Base-by-base conservation (phyloP, 2,113 vertebrate species). In the Dicaeum eximium region DNA sequence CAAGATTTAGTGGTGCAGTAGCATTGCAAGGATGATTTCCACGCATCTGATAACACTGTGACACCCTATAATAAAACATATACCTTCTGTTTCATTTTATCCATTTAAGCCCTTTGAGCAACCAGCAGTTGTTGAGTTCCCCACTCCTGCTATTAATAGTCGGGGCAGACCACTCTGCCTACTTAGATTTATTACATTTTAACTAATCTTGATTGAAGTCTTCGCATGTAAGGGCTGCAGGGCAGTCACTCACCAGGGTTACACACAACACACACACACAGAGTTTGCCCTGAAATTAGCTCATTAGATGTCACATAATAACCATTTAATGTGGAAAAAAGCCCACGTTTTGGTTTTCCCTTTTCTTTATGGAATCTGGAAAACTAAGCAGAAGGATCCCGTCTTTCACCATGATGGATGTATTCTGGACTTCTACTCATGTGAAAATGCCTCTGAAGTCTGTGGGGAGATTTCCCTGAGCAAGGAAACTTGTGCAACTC, bases 61-160 rank as follows among this genome's bases (percentile, higher is more conserved):
- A 96, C 95, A 95, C 90, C 86, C 95, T 95, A 86, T 94, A 96
- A 95, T 96, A 97, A 96, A 97, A 95, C 92, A 38, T 96, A 92
- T 31, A 96, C 96, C 95, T 97, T 96, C 88, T 93, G 96, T 96
- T 94, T 94, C 93, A 54, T 97, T 96, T 97, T 96, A 97, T 97
- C 96, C 95, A 72, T 96, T 96, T 97, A 97, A 97, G 96, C 96
- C 92, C 95, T 96, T 94, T 96, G 96, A 96, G 93, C 96, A 96
- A 97, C 92, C 53, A 96, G 90, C 96, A 97, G 96, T 97, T 97
- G 96, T 96, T 96, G 93, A 96, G 95, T 93, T 94, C 90, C 75
- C 82, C 65, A 57, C 64, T 96, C 64, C 65, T 95, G 51, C 96
- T 97, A 97, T 96, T 95, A 96, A 97, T 96, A 97, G 96, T 48